Base-by-base conservation (phyloP, 2,113 vertebrate species). In the Nothobranchius kuhntae region DNA sequence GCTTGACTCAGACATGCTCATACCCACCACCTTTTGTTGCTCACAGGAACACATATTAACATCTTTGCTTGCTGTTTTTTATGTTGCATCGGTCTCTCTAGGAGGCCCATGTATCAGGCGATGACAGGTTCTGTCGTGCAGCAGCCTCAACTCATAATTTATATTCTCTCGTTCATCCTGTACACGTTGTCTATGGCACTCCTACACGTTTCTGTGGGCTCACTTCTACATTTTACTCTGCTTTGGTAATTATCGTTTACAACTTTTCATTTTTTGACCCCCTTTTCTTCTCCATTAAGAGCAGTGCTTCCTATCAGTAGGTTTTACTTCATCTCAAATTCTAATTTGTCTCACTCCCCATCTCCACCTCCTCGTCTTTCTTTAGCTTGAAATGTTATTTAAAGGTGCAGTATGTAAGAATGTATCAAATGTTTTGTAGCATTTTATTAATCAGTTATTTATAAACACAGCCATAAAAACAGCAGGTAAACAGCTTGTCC, bases 41-140 rank as follows among this genome's bases (percentile, higher is more conserved):
- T 84, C 68, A 7, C 81, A 66, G 81, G 53, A 42, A 76, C 81
- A 88, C 77, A 73, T 66, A 78, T 71, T 82, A 79, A 79, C 83
- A 79, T 48, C 63, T 77, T 78, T 70, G 82, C 69, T 73, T 71
- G 53, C 59, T 72, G 68, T 85, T 85, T 87, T 75, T 83, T 78
- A 81, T 87, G 75, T 83, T 83, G 81, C 73, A 14, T 80, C 53
- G 78, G 68, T 84, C 73, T 75, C 58, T 44, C 50, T 45, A 64
- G 82, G 61, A 77, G 69, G 57, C 67, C 68, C 75, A 82, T 89
- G 42, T 70, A 83, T 87, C 82, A 88, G 57, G 14, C 57, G 9
- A 57, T 69, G 78, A 78, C 81, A 77, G 71, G 30, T 30, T 30
- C 30, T 30, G 61, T 81, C 46, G 42, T 68, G 78, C 74, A 44